Percentiles rank a stretch among this genome's conserved stretches.
Evolutionary conservation across 1,140 invertebrate genomes (phyloP).

Genomic region (Camponotus vicinus): DNA sequence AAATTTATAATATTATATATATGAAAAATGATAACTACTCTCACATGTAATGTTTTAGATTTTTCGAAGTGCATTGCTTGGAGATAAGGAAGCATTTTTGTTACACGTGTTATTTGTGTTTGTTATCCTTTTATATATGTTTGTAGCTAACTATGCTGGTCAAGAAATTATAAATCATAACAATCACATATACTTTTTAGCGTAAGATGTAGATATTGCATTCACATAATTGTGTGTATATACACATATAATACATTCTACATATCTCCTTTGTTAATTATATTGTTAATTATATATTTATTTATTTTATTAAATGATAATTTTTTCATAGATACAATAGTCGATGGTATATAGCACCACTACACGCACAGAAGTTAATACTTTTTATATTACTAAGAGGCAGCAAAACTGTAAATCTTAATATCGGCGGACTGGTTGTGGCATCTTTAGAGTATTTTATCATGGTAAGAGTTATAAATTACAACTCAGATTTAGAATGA

Average conservation of each 20-base stretch:
- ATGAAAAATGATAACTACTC: background rate
- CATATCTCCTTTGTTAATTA: too few relatives aligned
- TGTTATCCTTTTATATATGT: background rate
- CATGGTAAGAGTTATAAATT: background rate
- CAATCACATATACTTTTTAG: background rate
- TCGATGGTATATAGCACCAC: background rate
- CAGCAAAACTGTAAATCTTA: background rate
- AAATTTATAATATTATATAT: background rate
- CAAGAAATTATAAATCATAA: constrained; percentile 6
- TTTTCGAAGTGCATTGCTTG: background rate
- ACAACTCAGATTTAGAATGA: too few relatives aligned
- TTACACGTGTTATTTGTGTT: background rate
- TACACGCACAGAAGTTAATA: background rate
- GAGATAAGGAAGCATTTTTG: background rate
- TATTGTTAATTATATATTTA: too few relatives aligned
- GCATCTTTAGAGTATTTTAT: background rate
- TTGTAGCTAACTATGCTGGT: background rate
- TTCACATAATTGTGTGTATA: background rate
- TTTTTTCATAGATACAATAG: constrained; percentile 2
- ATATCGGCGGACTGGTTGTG: background rate
- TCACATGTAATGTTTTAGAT: background rate
- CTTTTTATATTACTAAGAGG: background rate
- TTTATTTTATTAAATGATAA: background rate
- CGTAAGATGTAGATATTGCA: background rate
- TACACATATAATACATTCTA: too few relatives aligned